These are phyloP conservation scores for Clangula hyemalis DNA, from an alignment of 2,797 vertebrate genomes.

Conservation along the genomic window DNA sequence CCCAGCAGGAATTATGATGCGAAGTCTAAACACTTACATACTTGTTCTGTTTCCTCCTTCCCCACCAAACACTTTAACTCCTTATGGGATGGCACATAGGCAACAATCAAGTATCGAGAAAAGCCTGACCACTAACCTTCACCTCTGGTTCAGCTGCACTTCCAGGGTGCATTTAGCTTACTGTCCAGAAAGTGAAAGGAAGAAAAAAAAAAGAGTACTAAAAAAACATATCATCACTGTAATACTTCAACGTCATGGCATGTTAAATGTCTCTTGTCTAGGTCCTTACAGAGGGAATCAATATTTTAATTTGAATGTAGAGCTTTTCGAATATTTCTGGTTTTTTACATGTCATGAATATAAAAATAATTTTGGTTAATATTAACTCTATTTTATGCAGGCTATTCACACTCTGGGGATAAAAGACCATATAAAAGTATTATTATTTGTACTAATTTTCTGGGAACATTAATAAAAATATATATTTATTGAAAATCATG, in stretches of 20 bases:
- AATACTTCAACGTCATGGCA: background rate
- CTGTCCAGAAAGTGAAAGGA: background rate
- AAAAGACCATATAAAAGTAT: background rate
- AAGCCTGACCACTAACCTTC: background rate
- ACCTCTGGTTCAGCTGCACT: background rate
- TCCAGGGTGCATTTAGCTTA: background rate
- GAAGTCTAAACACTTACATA: conserved; percentile 70
- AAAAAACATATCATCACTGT: background rate
- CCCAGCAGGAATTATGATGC: conserved; percentile 68
- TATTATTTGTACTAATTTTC: conserved; percentile 13
- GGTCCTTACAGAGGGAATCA: background rate
- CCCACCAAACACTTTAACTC: conserved; percentile 63
- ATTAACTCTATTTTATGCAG: background rate
- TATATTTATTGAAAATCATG: background rate
- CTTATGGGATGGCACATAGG: conserved; percentile 16
- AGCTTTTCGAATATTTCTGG: conserved; percentile 9
- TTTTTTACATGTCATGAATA: background rate
- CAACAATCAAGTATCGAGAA: background rate
- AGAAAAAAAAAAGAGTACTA: background rate
- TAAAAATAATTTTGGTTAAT: background rate
- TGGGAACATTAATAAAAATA: background rate
- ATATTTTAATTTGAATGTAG: background rate
- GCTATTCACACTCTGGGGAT: background rate
- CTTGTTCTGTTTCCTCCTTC: conserved; percentile 63
- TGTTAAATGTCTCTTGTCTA: background rate